Conservation (phyloP, 2,888 invertebrate species). For the Trissoscelio sp. region DNA sequence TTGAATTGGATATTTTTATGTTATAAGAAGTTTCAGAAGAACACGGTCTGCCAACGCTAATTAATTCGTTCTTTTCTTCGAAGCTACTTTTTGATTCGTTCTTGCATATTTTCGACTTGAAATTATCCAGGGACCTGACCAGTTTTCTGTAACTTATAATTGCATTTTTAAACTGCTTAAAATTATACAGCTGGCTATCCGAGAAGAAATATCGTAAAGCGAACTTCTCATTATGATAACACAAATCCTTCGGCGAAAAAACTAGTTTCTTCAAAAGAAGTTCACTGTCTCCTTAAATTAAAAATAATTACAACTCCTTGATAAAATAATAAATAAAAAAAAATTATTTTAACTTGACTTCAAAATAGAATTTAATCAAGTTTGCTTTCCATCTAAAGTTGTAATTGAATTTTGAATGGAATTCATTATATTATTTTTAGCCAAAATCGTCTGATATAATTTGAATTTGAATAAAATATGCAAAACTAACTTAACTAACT, state of each 20-base stretch:
- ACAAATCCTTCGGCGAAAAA: neutral
- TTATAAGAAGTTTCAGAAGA: conserved; percentile 14
- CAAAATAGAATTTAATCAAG: neutral
- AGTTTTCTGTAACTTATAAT: conserved; percentile 34
- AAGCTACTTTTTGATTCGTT: conserved; percentile 37
- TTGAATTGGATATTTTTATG: no score
- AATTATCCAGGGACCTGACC: conserved; percentile 18
- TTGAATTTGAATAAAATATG: neutral
- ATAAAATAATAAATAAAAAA: neutral
- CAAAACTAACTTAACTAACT: neutral
- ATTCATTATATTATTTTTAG: conserved; percentile 1
- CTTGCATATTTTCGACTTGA: conserved; percentile 40
- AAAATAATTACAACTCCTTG: neutral
- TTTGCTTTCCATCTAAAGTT: neutral
- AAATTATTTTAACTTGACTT: neutral
- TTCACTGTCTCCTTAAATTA: neutral
- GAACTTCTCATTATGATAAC: conserved; percentile 27
- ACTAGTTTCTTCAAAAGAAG: neutral
- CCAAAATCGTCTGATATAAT: neutral
- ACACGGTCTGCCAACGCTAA: neutral
- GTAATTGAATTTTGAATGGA: conserved; percentile 1
- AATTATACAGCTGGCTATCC: conserved; percentile 3
- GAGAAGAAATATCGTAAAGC: conserved; percentile 3
- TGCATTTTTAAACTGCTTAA: conserved; percentile 39
- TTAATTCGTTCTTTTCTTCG: conserved; percentile 22